A percentile compares a stretch with the other conserved stretches of the same genome.
Conservation (phyloP, 1,140 invertebrate genomes). For the Leguminivora glycinivorella region DNA sequence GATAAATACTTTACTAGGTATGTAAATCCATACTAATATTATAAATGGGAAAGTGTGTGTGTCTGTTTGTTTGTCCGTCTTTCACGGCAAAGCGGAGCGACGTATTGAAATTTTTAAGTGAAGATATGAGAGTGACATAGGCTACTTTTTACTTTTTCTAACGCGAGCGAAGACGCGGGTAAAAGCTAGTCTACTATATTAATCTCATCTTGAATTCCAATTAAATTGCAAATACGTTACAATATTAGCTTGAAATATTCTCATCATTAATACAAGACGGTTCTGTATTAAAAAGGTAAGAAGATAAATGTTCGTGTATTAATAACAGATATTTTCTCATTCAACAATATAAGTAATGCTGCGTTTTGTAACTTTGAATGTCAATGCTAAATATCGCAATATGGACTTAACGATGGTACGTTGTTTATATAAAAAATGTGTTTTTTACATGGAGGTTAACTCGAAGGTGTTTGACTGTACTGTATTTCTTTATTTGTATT, state of each 20-base stretch:
- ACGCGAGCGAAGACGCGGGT: too few species aligned
- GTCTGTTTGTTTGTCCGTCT: too few species aligned
- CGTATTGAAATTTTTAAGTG: too few species aligned
- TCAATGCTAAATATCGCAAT: conserved; percentile 20
- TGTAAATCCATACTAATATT: too few species aligned
- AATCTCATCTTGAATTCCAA: background rate
- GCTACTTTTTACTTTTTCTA: too few species aligned
- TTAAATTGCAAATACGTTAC: conserved; percentile 4
- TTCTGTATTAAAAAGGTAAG: background rate
- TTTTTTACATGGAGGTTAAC: background rate
- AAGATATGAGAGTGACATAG: too few species aligned
- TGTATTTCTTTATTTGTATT: background rate
- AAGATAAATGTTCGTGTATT: background rate
- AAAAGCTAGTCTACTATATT: too few species aligned
- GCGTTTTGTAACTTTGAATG: conserved; percentile 16
- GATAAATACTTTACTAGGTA: conserved; percentile 37
- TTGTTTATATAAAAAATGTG: background rate
- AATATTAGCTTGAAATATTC: background rate
- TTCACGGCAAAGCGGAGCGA: too few species aligned
- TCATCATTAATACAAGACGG: background rate
- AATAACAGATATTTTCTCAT: conserved; percentile 6
- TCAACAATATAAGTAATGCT: background rate
- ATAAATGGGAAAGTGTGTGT: too few species aligned
- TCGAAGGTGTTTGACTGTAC: background rate
- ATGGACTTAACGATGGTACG: background rate